Conservation (phyloP, 2,888 invertebrate species). For the Celastrina argiolus region DNA sequence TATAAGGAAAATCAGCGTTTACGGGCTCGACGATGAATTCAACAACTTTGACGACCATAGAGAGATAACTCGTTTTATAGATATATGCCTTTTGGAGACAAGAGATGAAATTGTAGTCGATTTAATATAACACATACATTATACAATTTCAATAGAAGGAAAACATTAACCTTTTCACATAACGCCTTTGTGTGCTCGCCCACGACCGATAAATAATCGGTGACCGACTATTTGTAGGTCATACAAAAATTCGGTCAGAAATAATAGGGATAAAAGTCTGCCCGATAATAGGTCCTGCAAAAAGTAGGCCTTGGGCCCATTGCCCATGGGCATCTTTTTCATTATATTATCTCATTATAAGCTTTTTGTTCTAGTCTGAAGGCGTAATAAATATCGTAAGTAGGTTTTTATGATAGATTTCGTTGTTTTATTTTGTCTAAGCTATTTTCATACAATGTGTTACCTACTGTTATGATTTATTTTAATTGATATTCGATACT, state of each 20-base stretch:
- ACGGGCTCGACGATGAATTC: slow-evolving; percentile 51
- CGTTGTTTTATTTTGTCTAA: neutral
- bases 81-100: slow-evolving; percentile 47
- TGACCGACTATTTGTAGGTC: no score
- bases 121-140: slow-evolving; percentile 17
- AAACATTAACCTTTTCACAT: no score
- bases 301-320: no score
- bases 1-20: slow-evolving; percentile 50
- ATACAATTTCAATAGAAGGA: neutral
- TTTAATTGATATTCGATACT: neutral
- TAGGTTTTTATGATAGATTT: neutral
- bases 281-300: no score
- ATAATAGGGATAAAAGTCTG: no score
- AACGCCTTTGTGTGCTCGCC: no score
- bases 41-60: slow-evolving; percentile 64
- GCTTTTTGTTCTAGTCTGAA: neutral
- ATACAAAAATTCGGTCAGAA: no score
- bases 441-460: neutral
- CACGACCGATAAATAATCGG: no score
- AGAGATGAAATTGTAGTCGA: slow-evolving; percentile 25
- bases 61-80: slow-evolving; percentile 38
- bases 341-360: neutral
- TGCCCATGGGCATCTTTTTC: no score
- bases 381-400: neutral
- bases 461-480: neutral